Conservation (phyloP, 2,113 vertebrate species). For the Antigone vipio region DNA sequence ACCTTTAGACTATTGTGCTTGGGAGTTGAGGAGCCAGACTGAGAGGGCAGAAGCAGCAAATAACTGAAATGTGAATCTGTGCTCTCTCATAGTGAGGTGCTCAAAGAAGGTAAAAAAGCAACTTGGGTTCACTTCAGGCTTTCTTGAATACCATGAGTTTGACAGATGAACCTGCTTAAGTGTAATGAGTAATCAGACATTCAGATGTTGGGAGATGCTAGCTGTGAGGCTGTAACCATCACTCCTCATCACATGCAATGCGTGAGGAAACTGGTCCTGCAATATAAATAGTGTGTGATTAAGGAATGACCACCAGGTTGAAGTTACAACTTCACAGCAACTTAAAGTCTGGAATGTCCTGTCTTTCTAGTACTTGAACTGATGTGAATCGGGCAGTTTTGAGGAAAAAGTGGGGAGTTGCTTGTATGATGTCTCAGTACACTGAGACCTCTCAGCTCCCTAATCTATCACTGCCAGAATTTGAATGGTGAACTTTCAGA, state of each 20-base stretch:
- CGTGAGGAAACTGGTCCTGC: not conserved
- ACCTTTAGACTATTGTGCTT: not conserved
- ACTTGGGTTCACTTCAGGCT: not conserved
- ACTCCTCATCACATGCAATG: not conserved
- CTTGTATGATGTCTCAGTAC: not conserved
- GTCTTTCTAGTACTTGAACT: not conserved
- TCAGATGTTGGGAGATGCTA: not conserved
- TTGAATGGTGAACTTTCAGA: not conserved
- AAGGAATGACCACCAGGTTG: not conserved
- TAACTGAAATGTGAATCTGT: not conserved
- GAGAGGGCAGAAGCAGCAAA: not conserved
- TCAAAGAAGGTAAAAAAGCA: not conserved
- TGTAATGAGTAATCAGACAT: not conserved
- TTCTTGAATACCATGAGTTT: not conserved
- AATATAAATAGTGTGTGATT: not conserved
- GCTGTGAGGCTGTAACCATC: not conserved
- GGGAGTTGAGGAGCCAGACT: not conserved
- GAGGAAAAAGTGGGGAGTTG: not conserved
- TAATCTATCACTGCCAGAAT: conserved; percentile 14
- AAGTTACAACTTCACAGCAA: not conserved
- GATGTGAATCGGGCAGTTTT: not conserved
- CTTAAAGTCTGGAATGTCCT: not conserved
- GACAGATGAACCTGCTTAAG: not conserved
- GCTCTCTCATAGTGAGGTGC: not conserved
- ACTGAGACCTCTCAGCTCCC: not conserved